These are phyloP conservation scores for Aldabrachelys gigantea DNA, from an alignment of 2,113 vertebrate species.

Conservation along the genomic window DNA sequence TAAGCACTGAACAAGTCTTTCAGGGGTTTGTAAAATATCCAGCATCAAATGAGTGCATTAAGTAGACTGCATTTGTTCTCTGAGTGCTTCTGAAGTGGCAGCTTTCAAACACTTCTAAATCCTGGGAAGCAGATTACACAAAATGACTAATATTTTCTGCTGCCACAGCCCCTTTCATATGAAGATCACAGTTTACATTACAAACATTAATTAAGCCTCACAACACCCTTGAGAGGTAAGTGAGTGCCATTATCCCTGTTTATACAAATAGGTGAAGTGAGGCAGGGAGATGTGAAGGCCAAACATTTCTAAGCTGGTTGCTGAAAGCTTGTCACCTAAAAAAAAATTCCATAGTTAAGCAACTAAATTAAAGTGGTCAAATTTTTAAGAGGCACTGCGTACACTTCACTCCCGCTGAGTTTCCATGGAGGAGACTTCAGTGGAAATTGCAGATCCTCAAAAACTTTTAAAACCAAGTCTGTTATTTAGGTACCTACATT, in stretches of 20 bases:
- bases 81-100: not conserved
- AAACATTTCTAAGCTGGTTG: too few species aligned
- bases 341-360: not conserved
- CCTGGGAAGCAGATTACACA: not conserved
- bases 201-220: not conserved
- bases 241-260: too few species aligned
- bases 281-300: too few species aligned
- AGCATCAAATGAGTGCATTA: not conserved
- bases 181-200: not conserved
- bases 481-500: not conserved
- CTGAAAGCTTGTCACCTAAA: not conserved
- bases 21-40: not conserved
- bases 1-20: not conserved
- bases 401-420: too few species aligned
- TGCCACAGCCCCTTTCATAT: not conserved
- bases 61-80: not conserved
- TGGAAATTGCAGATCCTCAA: not conserved
- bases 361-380: too few species aligned
- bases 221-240: not conserved
- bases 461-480: not conserved
- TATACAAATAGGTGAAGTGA: not conserved
- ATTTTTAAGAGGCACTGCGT: not conserved
- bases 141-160: not conserved
- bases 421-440: not conserved
- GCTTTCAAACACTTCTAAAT: not conserved